These are phyloP conservation scores for Brachystomella parvula DNA, from an alignment of 1,140 invertebrate species.

Conservation along the genomic window DNA sequence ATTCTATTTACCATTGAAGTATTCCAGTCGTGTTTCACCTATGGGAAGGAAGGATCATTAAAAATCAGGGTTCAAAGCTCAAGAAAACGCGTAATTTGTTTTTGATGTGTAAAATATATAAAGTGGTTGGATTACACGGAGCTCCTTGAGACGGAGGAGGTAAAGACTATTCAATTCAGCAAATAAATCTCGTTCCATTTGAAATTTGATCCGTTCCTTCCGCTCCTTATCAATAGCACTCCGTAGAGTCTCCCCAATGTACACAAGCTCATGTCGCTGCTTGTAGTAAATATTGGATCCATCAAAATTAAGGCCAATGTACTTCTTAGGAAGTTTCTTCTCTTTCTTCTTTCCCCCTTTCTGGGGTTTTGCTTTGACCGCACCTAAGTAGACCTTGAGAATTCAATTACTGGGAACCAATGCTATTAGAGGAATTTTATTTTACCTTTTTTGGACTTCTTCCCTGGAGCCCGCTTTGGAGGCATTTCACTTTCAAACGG, in stretches of 20 bases:
- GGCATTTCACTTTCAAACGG: neutral
- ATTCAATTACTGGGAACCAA: too few relatives aligned
- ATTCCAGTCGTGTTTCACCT: constrained; percentile 5
- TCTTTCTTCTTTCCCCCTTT: constrained; percentile 7
- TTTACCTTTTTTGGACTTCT: neutral
- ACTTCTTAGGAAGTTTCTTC: constrained; percentile 15
- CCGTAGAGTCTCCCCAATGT: constrained; percentile 8
- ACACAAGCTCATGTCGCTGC: constrained; percentile 17
- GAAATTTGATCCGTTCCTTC: constrained; percentile 14
- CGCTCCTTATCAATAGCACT: neutral
- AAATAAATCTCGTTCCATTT: constrained; percentile 24
- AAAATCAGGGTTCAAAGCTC: too few relatives aligned
- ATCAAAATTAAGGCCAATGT: constrained; percentile 1
- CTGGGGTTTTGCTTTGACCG: constrained; percentile 6
- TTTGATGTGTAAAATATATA: too few relatives aligned
- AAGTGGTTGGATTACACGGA: constrained; percentile 5
- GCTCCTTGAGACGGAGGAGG: constrained; percentile 10
- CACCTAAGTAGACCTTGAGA: too few relatives aligned
- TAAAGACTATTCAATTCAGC: constrained; percentile 13
- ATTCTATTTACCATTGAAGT: neutral
- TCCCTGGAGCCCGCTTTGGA: neutral
- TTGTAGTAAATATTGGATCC: neutral
- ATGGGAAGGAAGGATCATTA: too few relatives aligned
- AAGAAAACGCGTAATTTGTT: too few relatives aligned
- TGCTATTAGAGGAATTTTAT: too few relatives aligned